Conservation (phyloP, 2,888 invertebrate species). For the Tinea trinotella region DNA sequence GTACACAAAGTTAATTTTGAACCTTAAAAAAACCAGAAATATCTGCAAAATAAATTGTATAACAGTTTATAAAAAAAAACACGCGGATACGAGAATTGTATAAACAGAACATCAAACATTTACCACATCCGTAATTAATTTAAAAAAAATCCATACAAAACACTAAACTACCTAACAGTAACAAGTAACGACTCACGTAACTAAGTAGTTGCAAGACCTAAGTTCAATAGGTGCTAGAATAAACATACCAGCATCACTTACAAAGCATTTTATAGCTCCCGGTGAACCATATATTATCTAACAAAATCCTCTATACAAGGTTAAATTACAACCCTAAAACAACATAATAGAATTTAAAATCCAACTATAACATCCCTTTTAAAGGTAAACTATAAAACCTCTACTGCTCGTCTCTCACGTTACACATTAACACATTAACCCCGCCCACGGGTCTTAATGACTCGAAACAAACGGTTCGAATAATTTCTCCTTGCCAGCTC, state of each 20-base stretch:
- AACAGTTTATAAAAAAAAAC: too few species aligned
- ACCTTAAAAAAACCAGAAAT: too few species aligned
- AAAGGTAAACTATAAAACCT: not conserved
- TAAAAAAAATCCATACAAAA: too few species aligned
- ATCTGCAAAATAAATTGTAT: too few species aligned
- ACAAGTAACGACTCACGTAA: too few species aligned
- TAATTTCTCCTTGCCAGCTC: conserved; percentile 35
- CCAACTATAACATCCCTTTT: not conserved
- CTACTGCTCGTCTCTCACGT: not conserved
- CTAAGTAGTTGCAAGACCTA: too few species aligned
- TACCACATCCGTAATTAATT: too few species aligned
- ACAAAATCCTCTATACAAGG: not conserved
- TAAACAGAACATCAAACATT: too few species aligned
- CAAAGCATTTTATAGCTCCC: not conserved
- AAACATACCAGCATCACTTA: not conserved
- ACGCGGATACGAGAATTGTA: too few species aligned
- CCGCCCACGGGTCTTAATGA: conserved; percentile 21
- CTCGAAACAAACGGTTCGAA: conserved; percentile 33
- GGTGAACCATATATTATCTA: not conserved
- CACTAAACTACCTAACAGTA: too few species aligned
- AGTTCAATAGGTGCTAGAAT: not conserved
- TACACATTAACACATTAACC: not conserved
- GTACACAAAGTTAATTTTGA: too few species aligned
- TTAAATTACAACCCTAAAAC: not conserved
- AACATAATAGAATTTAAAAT: not conserved